These are phyloP conservation scores for Misgurnus anguillicaudatus DNA, from an alignment of 2,113 vertebrate genomes.

Conservation along the genomic window DNA sequence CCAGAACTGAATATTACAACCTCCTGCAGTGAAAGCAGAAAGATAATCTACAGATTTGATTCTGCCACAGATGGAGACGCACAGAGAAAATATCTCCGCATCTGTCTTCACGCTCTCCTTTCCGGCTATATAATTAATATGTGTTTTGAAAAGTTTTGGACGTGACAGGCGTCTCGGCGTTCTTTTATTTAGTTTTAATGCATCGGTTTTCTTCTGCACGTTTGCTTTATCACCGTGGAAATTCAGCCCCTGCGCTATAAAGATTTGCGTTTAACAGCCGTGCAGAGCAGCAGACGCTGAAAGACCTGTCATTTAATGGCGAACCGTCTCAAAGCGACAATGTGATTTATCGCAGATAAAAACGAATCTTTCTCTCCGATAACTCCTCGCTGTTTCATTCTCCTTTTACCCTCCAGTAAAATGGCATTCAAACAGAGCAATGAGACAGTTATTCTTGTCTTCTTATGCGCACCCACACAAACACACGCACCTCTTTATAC, in stretches of 20 bases:
- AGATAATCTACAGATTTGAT: constrained; percentile 25
- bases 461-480: neutral
- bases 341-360: constrained; percentile 29
- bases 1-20: constrained; percentile 14
- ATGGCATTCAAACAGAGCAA: constrained; percentile 15
- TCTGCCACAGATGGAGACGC: constrained; percentile 8
- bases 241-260: constrained; percentile 14
- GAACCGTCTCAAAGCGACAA: constrained; percentile 24
- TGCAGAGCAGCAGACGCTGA: constrained; percentile 13
- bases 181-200: neutral
- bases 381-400: constrained; percentile 18
- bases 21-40: constrained; percentile 13
- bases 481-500: neutral
- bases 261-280: constrained; percentile 5
- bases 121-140: neutral
- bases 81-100: neutral
- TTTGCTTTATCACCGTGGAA: constrained; percentile 15
- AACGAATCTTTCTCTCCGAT: constrained; percentile 15
- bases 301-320: constrained; percentile 28
- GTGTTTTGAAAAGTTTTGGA: constrained; percentile 6
- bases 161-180: neutral
- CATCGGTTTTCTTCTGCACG: neutral
- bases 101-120: constrained; percentile 12
- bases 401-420: constrained; percentile 26
- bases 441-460: constrained; percentile 5